A percentile compares a stretch with the other conserved stretches of the same genome.
phyloP scores from a whole-genome alignment of 2,113 vertebrate genomes.

The Phycodurus eques region DNA sequence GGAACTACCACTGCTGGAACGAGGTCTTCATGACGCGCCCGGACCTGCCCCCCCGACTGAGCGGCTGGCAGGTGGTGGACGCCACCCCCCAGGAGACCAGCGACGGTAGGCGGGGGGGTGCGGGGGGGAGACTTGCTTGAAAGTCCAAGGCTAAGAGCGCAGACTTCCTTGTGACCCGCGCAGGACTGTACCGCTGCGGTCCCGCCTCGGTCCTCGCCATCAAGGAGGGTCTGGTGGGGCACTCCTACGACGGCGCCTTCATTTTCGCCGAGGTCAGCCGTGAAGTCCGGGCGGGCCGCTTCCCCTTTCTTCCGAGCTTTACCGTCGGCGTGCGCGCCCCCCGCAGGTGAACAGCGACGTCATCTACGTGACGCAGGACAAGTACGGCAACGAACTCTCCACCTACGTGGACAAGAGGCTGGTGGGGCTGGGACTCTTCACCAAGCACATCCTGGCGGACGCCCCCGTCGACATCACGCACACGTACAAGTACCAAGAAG shows the following conservation, averaged over 20 bases:
- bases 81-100: conserved; percentile 94
- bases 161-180: background rate
- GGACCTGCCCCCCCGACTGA: conserved; percentile 78
- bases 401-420: conserved; percentile 65
- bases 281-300: background rate
- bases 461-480: conserved; percentile 70
- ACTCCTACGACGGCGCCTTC: conserved; percentile 81
- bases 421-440: conserved; percentile 77
- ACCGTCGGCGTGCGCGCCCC: background rate
- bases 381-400: conserved; percentile 63
- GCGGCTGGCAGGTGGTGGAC: conserved; percentile 92
- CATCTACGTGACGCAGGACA: conserved; percentile 67
- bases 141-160: background rate
- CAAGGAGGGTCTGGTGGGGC: conserved; percentile 79
- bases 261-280: conserved; percentile 84
- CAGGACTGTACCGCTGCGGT: conserved; percentile 88
- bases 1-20: conserved; percentile 97
- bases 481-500: conserved; percentile 79
- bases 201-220: conserved; percentile 83
- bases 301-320: no score
- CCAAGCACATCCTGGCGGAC: conserved; percentile 73
- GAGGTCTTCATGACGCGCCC: conserved; percentile 81
- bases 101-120: conserved; percentile 74
- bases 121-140: background rate
- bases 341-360: conserved; percentile 86